These are phyloP conservation scores for Pemphigus obesinymphae DNA, from an alignment of 1,140 invertebrate species.

Conservation along the genomic window DNA sequence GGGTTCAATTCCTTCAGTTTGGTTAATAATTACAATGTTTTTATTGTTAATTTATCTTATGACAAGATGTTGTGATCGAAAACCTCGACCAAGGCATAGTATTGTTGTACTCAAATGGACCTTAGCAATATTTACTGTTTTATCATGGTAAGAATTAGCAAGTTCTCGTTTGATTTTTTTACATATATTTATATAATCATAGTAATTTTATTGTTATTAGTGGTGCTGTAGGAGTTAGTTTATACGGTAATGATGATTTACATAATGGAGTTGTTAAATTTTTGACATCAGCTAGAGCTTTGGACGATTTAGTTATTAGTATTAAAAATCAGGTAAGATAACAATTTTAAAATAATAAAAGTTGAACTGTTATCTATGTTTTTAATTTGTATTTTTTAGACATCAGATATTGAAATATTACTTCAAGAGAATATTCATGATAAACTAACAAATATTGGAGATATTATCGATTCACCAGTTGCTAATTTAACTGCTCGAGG, in stretches of 20 bases:
- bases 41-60: constrained; percentile 84
- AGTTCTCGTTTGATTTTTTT: not conserved
- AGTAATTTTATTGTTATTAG: constrained; percentile 47
- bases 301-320: constrained; percentile 67
- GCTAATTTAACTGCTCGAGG: constrained; percentile 68
- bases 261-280: constrained; percentile 82
- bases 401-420: constrained; percentile 56
- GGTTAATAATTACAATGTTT: constrained; percentile 82
- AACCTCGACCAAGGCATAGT: constrained; percentile 75
- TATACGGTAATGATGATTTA: constrained; percentile 90
- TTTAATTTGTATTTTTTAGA: constrained; percentile 49
- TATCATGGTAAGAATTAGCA: constrained; percentile 46
- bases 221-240: constrained; percentile 61
- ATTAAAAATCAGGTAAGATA: constrained; percentile 68
- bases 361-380: not conserved
- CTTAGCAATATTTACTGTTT: constrained; percentile 73
- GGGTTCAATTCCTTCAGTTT: constrained; percentile 81
- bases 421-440: constrained; percentile 63
- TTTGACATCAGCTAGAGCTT: constrained; percentile 68
- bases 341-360: not conserved
- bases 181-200: not conserved
- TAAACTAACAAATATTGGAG: constrained; percentile 63
- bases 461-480: constrained; percentile 68
- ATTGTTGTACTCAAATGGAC: constrained; percentile 79
- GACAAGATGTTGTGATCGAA: constrained; percentile 88